These are phyloP conservation scores for Spilogale gracilis DNA, from an alignment of 2,113 vertebrate species.

Conservation along the genomic window DNA sequence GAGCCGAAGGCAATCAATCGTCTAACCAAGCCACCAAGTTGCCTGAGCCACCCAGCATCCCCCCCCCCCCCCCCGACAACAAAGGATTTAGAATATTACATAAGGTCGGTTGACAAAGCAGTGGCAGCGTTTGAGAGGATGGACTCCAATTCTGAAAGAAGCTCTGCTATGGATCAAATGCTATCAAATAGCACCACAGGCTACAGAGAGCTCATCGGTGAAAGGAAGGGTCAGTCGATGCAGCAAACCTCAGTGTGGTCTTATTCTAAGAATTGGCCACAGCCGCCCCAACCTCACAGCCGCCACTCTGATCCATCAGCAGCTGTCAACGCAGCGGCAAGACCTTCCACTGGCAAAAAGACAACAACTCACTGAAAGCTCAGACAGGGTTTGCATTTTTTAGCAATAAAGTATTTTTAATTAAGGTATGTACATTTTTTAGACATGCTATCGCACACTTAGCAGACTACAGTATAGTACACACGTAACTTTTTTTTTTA, in stretches of 20 bases:
- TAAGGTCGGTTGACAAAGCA: background rate
- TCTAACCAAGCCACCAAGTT: too few species aligned
- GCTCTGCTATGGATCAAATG: background rate
- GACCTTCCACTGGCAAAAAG: background rate
- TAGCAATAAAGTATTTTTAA: background rate
- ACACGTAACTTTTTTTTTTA: background rate
- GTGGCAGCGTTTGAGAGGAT: background rate
- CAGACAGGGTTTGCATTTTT: background rate
- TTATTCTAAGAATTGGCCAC: background rate
- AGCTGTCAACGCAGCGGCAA: background rate
- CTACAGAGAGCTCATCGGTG: background rate
- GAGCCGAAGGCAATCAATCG: too few species aligned
- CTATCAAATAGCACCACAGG: background rate
- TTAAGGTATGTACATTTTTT: background rate
- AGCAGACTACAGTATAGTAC: background rate
- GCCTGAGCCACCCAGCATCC: too few species aligned
- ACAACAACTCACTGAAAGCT: background rate
- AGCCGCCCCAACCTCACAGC: background rate
- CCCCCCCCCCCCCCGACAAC: too few species aligned
- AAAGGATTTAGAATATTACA: background rate
- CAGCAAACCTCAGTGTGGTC: background rate
- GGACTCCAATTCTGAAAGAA: background rate
- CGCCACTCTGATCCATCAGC: background rate
- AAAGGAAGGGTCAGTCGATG: background rate
- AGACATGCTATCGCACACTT: background rate